Evolutionary conservation across 2,888 invertebrate species (phyloP).

Genomic region (Marronus borbonicus): DNA sequence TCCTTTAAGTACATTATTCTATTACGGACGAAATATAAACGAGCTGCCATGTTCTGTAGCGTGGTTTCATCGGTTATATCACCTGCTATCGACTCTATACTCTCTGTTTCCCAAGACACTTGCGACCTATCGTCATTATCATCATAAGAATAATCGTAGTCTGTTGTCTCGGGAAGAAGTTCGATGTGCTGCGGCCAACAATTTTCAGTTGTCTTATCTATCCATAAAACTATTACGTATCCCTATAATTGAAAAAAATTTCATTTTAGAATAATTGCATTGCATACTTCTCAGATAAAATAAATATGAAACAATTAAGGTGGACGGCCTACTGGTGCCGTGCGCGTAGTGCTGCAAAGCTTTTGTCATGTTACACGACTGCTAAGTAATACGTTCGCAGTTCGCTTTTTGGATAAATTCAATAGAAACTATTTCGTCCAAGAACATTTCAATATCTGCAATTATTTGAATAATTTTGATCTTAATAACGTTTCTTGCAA

Average conservation of each 20-base stretch:
- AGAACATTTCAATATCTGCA: too few relatives aligned
- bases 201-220: conserved; percentile 86
- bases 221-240: conserved; percentile 94
- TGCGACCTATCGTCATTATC: conserved; percentile 69
- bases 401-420: too few relatives aligned
- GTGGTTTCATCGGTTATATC: conserved; percentile 71
- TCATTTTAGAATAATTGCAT: too few relatives aligned
- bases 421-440: too few relatives aligned
- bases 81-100: conserved; percentile 74
- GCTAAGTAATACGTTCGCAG: too few relatives aligned
- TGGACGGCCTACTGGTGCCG: too few relatives aligned
- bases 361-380: too few relatives aligned
- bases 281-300: too few relatives aligned
- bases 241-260: conserved; percentile 69
- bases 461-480: too few relatives aligned
- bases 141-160: conserved; percentile 83
- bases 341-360: too few relatives aligned
- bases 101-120: conserved; percentile 89
- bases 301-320: too few relatives aligned
- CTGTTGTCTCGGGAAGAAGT: conserved; percentile 83
- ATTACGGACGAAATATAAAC: conserved; percentile 70
- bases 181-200: conserved; percentile 89
- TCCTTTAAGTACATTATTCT: conserved; percentile 76
- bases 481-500: too few relatives aligned
- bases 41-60: conserved; percentile 79